Evolutionary conservation across 2,888 invertebrate species (phyloP), one percentile per base, ranked within the genome.

Genomic region (Andricus curvator): DNA sequence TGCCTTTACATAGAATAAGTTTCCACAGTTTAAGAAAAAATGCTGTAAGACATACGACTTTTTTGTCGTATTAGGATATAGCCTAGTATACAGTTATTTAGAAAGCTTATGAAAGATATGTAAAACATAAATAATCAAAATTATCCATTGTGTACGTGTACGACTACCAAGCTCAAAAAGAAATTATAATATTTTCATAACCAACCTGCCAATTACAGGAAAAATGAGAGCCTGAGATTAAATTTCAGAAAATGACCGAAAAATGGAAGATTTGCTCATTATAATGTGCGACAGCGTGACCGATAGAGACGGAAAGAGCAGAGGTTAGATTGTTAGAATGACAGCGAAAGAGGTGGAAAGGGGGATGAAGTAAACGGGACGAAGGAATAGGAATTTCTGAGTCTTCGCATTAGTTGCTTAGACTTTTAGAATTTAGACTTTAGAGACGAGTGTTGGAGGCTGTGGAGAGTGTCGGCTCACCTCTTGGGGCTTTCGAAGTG

Each of bases 281-380:
- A 62, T 62, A 62, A 15, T 62, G 62, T 62, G 62, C 62, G 25
- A 29, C 5, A 76, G 20, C 76, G 79, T 48, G 68, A 78, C 51
- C 13, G 22, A 80, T 66, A 65, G 37, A 78, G 76, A 67, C 29
- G 41, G 37, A 66, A 51, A 68, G 60, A 78, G 79, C 80, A 82
- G n/a, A 74, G 56, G 56, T 74, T 56, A 74, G 56, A 74, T 74
- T 74, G 51, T 65, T 65, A 29, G 44, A 51, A 22, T 74, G 80
- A 74, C 62, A 79, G 79, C 82, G 82, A 81, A 80, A 82, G 77
- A 33, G 56, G 74, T n/a, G 64, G 67, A 74, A 60, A 65, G 78
- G 80, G 70, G 82, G 82, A 87, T 84, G 84, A 85, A 85, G 82
- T 85, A 85, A 77, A 81, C 15, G 68, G 83, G 62, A 77, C 76